Evolutionary conservation across 2,113 vertebrate genomes (phyloP).

Genomic region (Urocolius indicus): DNA sequence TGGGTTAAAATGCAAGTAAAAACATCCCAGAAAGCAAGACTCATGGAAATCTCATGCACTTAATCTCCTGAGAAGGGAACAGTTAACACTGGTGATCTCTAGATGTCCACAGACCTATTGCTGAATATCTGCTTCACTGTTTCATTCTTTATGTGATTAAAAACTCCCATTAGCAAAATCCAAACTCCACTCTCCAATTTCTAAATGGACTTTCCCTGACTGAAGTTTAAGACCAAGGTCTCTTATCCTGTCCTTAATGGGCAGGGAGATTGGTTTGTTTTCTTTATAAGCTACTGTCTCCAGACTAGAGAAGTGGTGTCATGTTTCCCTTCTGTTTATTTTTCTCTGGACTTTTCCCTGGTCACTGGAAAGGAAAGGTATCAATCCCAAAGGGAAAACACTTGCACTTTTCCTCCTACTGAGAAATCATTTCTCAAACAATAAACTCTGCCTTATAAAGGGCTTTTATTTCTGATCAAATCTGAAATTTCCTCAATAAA

Average conservation of each 20-base stretch:
- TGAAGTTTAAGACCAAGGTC: not conserved
- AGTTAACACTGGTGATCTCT: not conserved
- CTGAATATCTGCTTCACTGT: not conserved
- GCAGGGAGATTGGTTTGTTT: not conserved
- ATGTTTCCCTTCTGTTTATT: constrained; percentile 32
- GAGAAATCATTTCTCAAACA: not conserved
- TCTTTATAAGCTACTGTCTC: constrained; percentile 2
- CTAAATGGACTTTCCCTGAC: not conserved
- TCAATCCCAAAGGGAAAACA: constrained; percentile 27
- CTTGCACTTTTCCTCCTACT: not conserved
- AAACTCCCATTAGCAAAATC: not conserved
- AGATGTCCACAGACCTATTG: not conserved
- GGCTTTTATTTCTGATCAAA: not conserved
- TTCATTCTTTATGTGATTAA: not conserved
- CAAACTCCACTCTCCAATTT: not conserved
- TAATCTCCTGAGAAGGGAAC: not conserved
- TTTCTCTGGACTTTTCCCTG: not conserved
- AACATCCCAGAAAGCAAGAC: fast-evolving
- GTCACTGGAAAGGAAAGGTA: not conserved
- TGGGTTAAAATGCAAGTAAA: not conserved
- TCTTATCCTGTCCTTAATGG: not conserved
- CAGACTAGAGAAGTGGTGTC: not conserved
- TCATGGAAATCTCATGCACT: not conserved
- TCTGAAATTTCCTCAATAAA: not conserved
- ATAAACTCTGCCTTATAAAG: not conserved